Conservation (phyloP, 2,888 invertebrate species). For the Isoperla grammatica region DNA sequence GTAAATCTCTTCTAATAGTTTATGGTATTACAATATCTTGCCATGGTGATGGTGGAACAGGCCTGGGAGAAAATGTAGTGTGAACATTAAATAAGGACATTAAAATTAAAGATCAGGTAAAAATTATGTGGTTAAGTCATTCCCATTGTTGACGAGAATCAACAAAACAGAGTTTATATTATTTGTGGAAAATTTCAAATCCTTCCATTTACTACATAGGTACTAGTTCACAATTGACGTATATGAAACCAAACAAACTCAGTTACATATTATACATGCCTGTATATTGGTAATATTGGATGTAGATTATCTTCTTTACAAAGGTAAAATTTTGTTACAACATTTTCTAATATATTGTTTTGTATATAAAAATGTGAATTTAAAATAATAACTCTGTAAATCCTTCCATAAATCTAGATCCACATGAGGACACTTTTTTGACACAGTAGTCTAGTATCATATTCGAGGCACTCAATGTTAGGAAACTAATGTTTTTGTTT, state of each 20-base stretch:
- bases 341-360: slow-evolving; percentile 25
- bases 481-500: slow-evolving; percentile 34
- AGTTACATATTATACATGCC: slow-evolving; percentile 7
- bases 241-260: slow-evolving; percentile 3
- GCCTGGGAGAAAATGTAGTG: too few relatives aligned
- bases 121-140: too few relatives aligned
- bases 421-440: slow-evolving; percentile 30
- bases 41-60: too few relatives aligned
- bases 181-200: slow-evolving; percentile 16
- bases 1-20: too few relatives aligned
- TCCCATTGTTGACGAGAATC: not conserved
- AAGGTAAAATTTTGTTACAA: slow-evolving; percentile 29
- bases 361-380: slow-evolving; percentile 32
- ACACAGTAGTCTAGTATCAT: slow-evolving; percentile 30
- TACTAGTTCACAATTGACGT: slow-evolving; percentile 13
- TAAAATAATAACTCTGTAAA: slow-evolving; percentile 34
- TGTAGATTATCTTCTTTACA: slow-evolving; percentile 25
- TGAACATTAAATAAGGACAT: too few relatives aligned
- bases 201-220: slow-evolving; percentile 14
- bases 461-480: slow-evolving; percentile 34
- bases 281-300: not conserved
- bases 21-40: too few relatives aligned
- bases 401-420: slow-evolving; percentile 32
- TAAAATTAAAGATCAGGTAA: too few relatives aligned
- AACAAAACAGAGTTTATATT: slow-evolving; percentile 16